phyloP scores from a whole-genome alignment of 2,888 invertebrate genomes.

The Athripsodes cinereus region DNA sequence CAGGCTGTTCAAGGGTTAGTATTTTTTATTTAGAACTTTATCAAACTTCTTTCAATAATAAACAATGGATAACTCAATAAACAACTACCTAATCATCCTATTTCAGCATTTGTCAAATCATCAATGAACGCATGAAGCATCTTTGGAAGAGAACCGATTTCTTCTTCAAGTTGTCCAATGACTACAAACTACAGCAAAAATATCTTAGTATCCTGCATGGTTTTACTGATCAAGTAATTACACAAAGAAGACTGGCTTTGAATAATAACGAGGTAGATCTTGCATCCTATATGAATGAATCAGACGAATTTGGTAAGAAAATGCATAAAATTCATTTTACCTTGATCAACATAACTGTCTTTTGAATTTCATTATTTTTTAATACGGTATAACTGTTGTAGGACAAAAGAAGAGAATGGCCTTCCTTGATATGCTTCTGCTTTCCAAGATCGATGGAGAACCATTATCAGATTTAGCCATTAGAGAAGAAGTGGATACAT shows the following conservation, averaged over 20 bases:
- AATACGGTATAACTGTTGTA: slow-evolving; percentile 25
- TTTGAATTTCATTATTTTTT: too few species aligned
- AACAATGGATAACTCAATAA: too few species aligned
- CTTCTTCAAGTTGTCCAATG: slow-evolving; percentile 46
- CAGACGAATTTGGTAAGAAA: slow-evolving; percentile 6
- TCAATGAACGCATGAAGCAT: slow-evolving; percentile 36
- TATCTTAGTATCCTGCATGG: slow-evolving; percentile 42
- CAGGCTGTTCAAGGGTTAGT: slow-evolving; percentile 62
- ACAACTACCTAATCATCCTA: too few species aligned
- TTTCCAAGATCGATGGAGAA: slow-evolving; percentile 53
- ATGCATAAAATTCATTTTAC: too few species aligned
- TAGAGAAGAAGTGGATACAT: slow-evolving; percentile 66
- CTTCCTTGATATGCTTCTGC: slow-evolving; percentile 60
- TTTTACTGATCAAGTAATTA: slow-evolving; percentile 43
- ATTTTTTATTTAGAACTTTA: too few species aligned
- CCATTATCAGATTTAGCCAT: slow-evolving; percentile 54
- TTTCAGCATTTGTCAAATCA: slow-evolving; percentile 25
- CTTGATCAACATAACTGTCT: too few species aligned
- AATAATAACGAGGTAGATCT: slow-evolving; percentile 11
- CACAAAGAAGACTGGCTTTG: slow-evolving; percentile 37
- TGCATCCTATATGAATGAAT: slow-evolving; percentile 4
- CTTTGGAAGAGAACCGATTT: slow-evolving; percentile 35
- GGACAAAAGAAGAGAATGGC: slow-evolving; percentile 58
- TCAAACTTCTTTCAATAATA: too few species aligned
- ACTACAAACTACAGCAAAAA: slow-evolving; percentile 52